Percentiles rank a stretch among this genome's conserved stretches.
phyloP scores from a whole-genome alignment of 2,113 vertebrate species.

The Pituophis catenifer region DNA sequence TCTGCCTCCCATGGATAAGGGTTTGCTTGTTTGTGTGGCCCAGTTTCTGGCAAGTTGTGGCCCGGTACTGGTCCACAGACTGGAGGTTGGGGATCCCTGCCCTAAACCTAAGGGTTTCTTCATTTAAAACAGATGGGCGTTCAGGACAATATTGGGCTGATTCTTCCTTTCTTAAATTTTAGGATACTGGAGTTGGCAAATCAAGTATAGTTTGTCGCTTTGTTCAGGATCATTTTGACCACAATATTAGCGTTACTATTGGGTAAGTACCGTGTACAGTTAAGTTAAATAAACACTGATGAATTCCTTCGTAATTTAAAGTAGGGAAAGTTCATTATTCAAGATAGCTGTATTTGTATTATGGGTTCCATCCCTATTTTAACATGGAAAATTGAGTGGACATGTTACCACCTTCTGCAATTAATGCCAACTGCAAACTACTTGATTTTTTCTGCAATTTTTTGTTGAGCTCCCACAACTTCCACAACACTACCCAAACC shows the following conservation, averaged over 20 bases:
- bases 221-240: conserved; percentile 96
- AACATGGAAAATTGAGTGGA: background rate
- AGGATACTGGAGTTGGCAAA: conserved; percentile 98
- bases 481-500: background rate
- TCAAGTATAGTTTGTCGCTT: conserved; percentile 97
- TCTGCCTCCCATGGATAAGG: background rate
- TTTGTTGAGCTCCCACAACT: background rate
- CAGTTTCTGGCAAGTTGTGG: background rate
- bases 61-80: no score
- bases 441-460: background rate
- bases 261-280: conserved; percentile 76
- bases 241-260: conserved; percentile 96
- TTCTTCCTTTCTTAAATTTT: conserved; percentile 47
- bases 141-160: background rate
- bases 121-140: background rate
- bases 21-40: background rate
- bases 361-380: background rate
- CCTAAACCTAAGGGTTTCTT: conserved; percentile 6
- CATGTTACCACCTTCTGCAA: background rate
- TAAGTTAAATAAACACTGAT: background rate
- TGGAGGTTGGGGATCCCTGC: no score
- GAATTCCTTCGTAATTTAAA: background rate
- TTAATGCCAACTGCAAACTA: background rate
- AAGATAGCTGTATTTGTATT: background rate
- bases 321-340: background rate